A percentile compares a stretch with the other conserved stretches of the same genome.
Evolutionary conservation across 2,113 vertebrate species (phyloP).

Genomic region (Saguinus midas): DNA sequence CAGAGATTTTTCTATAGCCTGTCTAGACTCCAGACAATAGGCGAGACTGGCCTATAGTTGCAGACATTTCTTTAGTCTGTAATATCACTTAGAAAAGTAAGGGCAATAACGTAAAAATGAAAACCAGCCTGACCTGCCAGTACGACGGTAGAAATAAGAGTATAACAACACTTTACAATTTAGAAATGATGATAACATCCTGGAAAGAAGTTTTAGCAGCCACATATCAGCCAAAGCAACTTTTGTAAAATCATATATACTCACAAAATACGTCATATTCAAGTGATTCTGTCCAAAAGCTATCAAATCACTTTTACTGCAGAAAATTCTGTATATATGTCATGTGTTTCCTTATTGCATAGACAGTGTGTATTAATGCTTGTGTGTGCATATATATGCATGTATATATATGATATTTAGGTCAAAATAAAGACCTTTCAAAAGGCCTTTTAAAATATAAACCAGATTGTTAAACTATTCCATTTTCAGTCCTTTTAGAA

Average conservation of each 20-base stretch:
- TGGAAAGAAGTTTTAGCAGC: conserved; percentile 79
- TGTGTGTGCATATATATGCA: background rate
- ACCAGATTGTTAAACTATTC: background rate
- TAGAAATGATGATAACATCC: conserved; percentile 79
- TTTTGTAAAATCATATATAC: conserved; percentile 75
- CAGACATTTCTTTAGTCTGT: conserved; percentile 79
- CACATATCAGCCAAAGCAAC: conserved; percentile 71
- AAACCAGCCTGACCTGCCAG: conserved; percentile 79
- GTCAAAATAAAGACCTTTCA: conserved; percentile 5
- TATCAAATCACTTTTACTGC: background rate
- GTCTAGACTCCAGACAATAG: conserved; percentile 83
- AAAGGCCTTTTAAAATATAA: conserved; percentile 41
- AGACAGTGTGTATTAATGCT: background rate
- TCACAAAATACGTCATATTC: conserved; percentile 64
- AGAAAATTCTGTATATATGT: conserved; percentile 14
- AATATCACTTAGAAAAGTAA: conserved; percentile 77
- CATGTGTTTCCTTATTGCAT: conserved; percentile 6
- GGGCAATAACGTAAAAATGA: conserved; percentile 75
- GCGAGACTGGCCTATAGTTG: conserved; percentile 68
- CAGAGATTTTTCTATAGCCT: conserved; percentile 76
- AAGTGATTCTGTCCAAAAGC: background rate
- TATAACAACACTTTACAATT: conserved; percentile 74
- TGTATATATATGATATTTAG: background rate
- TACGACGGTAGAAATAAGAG: conserved; percentile 72
- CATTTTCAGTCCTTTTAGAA: background rate